Conservation (phyloP, 2,797 vertebrate species). For the Sebastiscus tertius region DNA sequence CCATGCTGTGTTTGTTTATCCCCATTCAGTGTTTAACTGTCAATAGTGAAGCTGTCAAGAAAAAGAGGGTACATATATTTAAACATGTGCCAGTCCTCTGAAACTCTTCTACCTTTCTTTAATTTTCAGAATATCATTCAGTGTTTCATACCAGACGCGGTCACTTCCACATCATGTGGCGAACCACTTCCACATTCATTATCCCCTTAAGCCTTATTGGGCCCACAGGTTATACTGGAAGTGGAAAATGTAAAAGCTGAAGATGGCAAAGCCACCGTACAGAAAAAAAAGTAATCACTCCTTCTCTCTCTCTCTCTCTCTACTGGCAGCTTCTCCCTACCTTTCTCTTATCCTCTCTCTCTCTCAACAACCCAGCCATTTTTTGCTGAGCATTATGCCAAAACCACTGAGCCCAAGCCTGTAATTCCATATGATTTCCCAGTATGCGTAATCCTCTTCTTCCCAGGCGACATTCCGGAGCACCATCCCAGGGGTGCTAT, state of each 20-base stretch:
- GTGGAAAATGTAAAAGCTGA: conserved; percentile 3
- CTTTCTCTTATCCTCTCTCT: conserved; percentile 12
- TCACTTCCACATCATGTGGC: not conserved
- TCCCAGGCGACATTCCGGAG: conserved; percentile 51
- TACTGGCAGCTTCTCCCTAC: not conserved
- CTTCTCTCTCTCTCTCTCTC: not conserved
- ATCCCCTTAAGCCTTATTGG: not conserved
- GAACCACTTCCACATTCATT: conserved; percentile 2
- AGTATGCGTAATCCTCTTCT: conserved; percentile 70
- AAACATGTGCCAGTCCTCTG: not conserved
- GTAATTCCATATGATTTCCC: conserved; percentile 74
- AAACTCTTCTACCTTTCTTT: not conserved
- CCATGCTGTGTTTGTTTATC: not conserved
- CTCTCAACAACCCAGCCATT: conserved; percentile 22
- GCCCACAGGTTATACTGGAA: conserved; percentile 23
- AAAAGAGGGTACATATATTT: not conserved
- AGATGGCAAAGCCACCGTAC: conserved; percentile 10
- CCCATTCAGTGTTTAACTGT: not conserved
- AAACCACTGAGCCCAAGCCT: conserved; percentile 54
- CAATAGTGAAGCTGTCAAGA: not conserved
- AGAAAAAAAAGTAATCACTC: conserved; percentile 5
- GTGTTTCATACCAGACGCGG: not conserved
- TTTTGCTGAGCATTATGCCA: conserved; percentile 41
- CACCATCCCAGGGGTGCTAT: conserved; percentile 44
- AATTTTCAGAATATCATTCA: not conserved